Evolutionary conservation across 2,888 invertebrate species (phyloP).

Genomic region (Flabesymbios commensalis): DNA sequence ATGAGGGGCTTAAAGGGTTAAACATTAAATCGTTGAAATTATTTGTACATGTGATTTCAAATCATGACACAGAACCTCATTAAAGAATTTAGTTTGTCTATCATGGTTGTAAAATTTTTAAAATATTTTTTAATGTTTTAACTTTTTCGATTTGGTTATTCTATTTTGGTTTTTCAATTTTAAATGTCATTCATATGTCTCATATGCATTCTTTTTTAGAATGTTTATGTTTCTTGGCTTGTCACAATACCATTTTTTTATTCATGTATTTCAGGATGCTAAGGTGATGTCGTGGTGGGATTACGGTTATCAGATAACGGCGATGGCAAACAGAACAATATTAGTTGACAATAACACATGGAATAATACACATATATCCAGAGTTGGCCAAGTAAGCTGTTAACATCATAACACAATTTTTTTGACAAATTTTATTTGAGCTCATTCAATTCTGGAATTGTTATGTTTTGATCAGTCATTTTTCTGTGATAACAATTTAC

Average conservation of each 20-base stretch:
- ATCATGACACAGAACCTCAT: too few species aligned
- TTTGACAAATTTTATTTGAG: too few species aligned
- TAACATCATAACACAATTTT: neutral
- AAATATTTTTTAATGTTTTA: too few species aligned
- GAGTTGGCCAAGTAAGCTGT: constrained; percentile 78
- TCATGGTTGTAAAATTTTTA: too few species aligned
- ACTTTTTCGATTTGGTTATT: too few species aligned
- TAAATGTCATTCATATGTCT: neutral
- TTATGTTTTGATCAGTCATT: neutral
- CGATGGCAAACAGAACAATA: constrained; percentile 98
- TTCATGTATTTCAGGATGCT: constrained; percentile 34
- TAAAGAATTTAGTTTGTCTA: too few species aligned
- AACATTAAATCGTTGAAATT: too few species aligned
- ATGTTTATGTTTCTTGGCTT: neutral
- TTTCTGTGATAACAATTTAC: neutral
- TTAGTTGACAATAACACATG: constrained; percentile 99
- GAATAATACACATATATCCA: constrained; percentile 98
- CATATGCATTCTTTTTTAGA: neutral
- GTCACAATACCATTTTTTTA: too few species aligned
- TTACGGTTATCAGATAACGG: constrained; percentile 96
- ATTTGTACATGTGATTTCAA: too few species aligned
- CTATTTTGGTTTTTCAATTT: neutral
- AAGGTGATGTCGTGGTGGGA: constrained; percentile 99
- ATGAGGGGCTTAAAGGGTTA: too few species aligned
- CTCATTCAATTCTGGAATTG: too few species aligned